Percentiles rank a stretch among this genome's conserved stretches.
Evolutionary conservation across 2,113 vertebrate species (phyloP).

Genomic region (Paratilapia polleni): DNA sequence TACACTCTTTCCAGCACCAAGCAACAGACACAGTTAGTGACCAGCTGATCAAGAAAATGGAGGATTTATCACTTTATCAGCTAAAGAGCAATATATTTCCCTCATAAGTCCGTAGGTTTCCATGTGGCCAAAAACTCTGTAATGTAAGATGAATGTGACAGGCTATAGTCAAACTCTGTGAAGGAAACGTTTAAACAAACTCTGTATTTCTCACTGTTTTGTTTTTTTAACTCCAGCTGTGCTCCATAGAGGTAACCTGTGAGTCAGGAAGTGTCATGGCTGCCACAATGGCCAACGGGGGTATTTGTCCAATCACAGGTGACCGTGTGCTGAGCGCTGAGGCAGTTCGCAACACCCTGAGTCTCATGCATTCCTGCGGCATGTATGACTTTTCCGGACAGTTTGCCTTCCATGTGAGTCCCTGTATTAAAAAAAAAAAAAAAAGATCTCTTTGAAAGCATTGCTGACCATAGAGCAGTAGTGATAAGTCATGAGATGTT

Average conservation of each 20-base stretch:
- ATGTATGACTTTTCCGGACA: slow-evolving; percentile 94
- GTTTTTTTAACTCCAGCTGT: slow-evolving; percentile 76
- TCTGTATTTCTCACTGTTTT: background rate
- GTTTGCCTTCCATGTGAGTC: slow-evolving; percentile 91
- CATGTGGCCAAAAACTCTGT: background rate
- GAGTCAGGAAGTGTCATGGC: slow-evolving; percentile 91
- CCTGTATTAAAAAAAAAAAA: background rate
- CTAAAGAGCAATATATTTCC: background rate
- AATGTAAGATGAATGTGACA: background rate
- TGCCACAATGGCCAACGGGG: slow-evolving; percentile 90
- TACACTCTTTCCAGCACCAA: background rate
- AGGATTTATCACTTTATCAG: background rate
- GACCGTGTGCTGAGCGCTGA: slow-evolving; percentile 87
- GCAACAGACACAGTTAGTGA: background rate
- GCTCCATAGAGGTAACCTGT: slow-evolving; percentile 89
- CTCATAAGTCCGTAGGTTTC: background rate
- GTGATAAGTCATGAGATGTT: background rate
- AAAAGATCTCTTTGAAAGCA: background rate
- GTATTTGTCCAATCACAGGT: slow-evolving; percentile 91
- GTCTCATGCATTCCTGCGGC: slow-evolving; percentile 93
- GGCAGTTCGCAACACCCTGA: slow-evolving; percentile 90
- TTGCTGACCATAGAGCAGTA: background rate
- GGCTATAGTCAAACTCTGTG: background rate
- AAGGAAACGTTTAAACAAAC: background rate
- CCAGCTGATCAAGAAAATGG: background rate